Conservation (phyloP, 2,113 vertebrate species). For the Gambusia holbrooki region DNA sequence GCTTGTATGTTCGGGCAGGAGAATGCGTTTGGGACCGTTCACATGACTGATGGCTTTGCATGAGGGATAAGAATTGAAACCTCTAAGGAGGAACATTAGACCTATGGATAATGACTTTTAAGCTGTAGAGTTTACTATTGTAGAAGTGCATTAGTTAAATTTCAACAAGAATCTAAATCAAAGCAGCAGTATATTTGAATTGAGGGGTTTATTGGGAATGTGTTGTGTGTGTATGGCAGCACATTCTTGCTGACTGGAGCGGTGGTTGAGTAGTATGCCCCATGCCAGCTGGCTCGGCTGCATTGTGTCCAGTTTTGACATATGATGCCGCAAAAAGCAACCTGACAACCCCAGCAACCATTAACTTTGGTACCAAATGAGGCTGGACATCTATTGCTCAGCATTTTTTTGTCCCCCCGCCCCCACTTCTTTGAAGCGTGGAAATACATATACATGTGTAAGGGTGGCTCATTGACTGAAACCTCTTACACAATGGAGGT, state of each 20-base stretch:
- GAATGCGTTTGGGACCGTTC: constrained; percentile 1
- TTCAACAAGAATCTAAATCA: constrained; percentile 6
- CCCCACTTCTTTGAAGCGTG: not conserved
- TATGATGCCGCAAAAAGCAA: constrained; percentile 53
- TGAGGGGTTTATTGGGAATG: not conserved
- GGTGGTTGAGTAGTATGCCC: constrained; percentile 15
- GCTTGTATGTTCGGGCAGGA: constrained; percentile 5
- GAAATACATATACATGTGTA: not conserved
- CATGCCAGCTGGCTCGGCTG: constrained; percentile 44
- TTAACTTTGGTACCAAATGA: not conserved
- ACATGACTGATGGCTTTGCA: not conserved
- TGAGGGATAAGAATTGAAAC: not conserved
- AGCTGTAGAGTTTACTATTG: not conserved
- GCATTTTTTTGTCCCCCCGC: not conserved
- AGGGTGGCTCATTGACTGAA: not conserved
- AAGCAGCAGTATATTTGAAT: constrained; percentile 4
- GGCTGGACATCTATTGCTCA: not conserved
- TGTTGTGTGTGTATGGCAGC: constrained; percentile 15
- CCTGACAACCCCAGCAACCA: constrained; percentile 3
- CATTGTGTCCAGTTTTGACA: constrained; percentile 31
- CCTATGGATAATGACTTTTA: not conserved
- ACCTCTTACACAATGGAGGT: not conserved
- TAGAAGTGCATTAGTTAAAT: not conserved
- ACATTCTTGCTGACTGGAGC: constrained; percentile 52
- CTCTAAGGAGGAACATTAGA: not conserved